These are phyloP conservation scores for Temnothorax longispinosus DNA, from an alignment of 1,140 invertebrate species.

Conservation along the genomic window DNA sequence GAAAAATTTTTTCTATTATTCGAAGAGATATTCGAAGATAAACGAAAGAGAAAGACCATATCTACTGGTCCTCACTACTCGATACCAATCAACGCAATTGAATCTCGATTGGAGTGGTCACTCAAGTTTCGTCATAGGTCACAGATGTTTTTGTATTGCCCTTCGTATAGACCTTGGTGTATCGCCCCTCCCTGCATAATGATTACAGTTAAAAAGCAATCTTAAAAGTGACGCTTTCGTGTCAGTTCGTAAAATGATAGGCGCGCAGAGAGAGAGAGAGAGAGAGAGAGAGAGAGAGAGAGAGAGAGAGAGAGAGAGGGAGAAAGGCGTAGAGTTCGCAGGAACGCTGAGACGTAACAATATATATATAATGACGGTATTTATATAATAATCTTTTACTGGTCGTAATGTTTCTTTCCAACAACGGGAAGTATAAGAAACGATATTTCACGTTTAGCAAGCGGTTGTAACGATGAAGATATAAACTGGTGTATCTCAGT, in stretches of 20 bases:
- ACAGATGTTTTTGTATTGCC: constrained; percentile 67
- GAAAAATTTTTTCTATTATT: background rate
- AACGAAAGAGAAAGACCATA: background rate
- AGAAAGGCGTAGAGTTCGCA: constrained; percentile 22
- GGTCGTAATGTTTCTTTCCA: constrained; percentile 13
- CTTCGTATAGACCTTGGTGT: constrained; percentile 58
- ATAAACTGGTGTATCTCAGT: constrained; percentile 23
- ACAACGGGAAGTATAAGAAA: constrained; percentile 20
- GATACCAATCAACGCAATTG: background rate
- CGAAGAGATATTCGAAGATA: background rate
- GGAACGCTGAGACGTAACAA: background rate
- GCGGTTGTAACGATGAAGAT: background rate
- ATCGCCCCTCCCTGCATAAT: constrained; percentile 10
- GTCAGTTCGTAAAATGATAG: constrained; percentile 41
- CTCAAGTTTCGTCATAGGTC: constrained; percentile 51
- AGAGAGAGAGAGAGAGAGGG: background rate
- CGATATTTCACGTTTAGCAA: constrained; percentile 16
- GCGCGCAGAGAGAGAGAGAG: background rate
- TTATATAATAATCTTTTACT: constrained; percentile 21
- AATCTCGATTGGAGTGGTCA: constrained; percentile 53
- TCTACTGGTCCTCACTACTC: background rate
- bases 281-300: background rate
- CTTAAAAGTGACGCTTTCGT: constrained; percentile 8
- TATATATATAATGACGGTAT: background rate
- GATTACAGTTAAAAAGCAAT: constrained; percentile 32